Conservation (phyloP, 2,888 invertebrate genomes). For the Athalia cordata region DNA sequence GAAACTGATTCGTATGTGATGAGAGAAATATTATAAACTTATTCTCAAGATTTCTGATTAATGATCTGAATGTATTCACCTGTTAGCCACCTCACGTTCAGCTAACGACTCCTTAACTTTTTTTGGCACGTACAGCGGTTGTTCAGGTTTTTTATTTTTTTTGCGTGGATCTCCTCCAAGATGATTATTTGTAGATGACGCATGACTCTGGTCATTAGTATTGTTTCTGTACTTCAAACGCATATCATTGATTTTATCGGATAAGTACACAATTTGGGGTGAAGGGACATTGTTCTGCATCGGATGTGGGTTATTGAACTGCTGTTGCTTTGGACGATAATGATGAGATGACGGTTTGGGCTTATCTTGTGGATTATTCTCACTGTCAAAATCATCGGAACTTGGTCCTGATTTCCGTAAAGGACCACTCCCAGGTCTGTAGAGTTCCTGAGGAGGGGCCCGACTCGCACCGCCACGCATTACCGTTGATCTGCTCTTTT, state of each 20-base stretch:
- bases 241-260: conserved; percentile 64
- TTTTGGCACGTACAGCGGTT: conserved; percentile 76
- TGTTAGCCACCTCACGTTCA: conserved; percentile 68
- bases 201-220: conserved; percentile 60
- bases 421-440: conserved; percentile 86
- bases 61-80: conserved; percentile 56
- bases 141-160: conserved; percentile 76
- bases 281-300: conserved; percentile 55
- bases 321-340: conserved; percentile 64
- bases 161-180: conserved; percentile 61
- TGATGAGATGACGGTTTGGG: conserved; percentile 64
- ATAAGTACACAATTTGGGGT: conserved; percentile 61
- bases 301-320: conserved; percentile 59
- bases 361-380: conserved; percentile 61
- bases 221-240: conserved; percentile 61
- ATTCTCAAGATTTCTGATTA: background rate
- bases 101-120: conserved; percentile 73
- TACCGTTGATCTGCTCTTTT: conserved; percentile 68
- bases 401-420: conserved; percentile 79
- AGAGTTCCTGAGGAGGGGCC: conserved; percentile 83
- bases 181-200: conserved; percentile 60
- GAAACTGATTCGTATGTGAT: background rate
- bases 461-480: conserved; percentile 78
- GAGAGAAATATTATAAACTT: conserved; percentile 12
- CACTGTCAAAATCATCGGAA: conserved; percentile 76